Percentiles rank a stretch among this genome's conserved stretches.
These are phyloP conservation scores for Mythimna albipuncta DNA, from an alignment of 2,888 invertebrate species.

Conservation along the genomic window DNA sequence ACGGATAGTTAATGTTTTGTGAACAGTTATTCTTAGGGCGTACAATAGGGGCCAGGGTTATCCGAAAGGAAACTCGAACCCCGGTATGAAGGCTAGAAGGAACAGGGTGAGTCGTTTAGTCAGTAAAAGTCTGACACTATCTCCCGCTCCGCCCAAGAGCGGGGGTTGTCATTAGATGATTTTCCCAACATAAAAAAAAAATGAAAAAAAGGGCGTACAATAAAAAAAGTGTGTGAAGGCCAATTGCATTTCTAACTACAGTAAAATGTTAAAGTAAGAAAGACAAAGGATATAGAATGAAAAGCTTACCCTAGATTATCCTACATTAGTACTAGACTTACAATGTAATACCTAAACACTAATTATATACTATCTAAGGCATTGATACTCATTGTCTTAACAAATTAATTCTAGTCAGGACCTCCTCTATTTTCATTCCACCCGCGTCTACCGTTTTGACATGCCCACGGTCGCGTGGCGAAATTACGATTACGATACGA, in stretches of 20 bases:
- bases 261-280: neutral
- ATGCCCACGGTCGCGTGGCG: constrained; percentile 65
- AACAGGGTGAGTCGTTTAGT: too few species aligned
- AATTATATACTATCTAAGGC: constrained; percentile 41
- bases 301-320: constrained; percentile 3
- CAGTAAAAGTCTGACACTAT: too few species aligned
- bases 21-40: too few species aligned
- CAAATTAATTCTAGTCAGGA: constrained; percentile 61
- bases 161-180: too few species aligned
- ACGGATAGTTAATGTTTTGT: too few species aligned
- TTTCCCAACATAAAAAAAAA: too few species aligned
- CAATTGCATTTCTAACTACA: neutral
- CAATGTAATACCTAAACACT: constrained; percentile 25
- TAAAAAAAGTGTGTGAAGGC: too few species aligned
- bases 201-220: too few species aligned
- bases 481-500: constrained; percentile 63
- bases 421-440: constrained; percentile 56
- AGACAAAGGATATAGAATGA: neutral
- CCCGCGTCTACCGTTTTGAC: constrained; percentile 59
- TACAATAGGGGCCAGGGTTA: too few species aligned
- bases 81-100: too few species aligned
- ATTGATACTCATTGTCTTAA: constrained; percentile 47
- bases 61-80: too few species aligned
- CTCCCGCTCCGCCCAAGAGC: too few species aligned
- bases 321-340: neutral